Evolutionary conservation across 2,888 invertebrate species (phyloP).

Genomic region (Erebia ligea): DNA sequence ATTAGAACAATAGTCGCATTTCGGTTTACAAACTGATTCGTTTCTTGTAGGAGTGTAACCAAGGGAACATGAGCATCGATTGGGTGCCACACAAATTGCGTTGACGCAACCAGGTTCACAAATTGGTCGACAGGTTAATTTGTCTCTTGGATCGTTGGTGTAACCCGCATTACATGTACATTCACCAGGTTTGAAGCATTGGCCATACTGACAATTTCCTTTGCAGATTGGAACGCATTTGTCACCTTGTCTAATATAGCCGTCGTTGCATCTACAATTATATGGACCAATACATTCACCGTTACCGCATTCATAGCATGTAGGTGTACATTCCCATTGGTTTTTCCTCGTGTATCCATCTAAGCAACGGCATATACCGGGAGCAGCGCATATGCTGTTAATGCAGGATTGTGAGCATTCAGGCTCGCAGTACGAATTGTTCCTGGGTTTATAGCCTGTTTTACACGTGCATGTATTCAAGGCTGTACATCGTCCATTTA

Average conservation of each 20-base stretch:
- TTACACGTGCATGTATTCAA: slow-evolving; percentile 61
- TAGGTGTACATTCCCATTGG: slow-evolving; percentile 39
- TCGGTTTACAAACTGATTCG: slow-evolving; percentile 40
- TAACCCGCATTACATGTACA: slow-evolving; percentile 56
- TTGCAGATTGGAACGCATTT: slow-evolving; percentile 34
- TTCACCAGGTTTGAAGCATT: slow-evolving; percentile 52
- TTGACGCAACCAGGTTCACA: slow-evolving; percentile 46
- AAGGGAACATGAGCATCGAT: slow-evolving; percentile 45
- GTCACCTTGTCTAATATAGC: slow-evolving; percentile 40
- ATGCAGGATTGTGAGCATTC: slow-evolving; percentile 50
- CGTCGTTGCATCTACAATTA: slow-evolving; percentile 53
- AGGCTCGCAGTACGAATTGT: slow-evolving; percentile 41
- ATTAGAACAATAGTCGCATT: slow-evolving; percentile 46
- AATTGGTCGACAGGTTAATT: slow-evolving; percentile 42
- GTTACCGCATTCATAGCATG: slow-evolving; percentile 44
- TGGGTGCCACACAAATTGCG: slow-evolving; percentile 47
- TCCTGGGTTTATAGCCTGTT: slow-evolving; percentile 45
- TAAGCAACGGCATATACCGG: slow-evolving; percentile 63
- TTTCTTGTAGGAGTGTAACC: slow-evolving; percentile 42
- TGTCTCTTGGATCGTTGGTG: slow-evolving; percentile 25
- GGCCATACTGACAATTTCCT: slow-evolving; percentile 55
- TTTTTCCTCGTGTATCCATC: slow-evolving; percentile 55
- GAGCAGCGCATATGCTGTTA: slow-evolving; percentile 63
- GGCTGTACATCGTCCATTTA: slow-evolving; percentile 52
- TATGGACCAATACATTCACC: slow-evolving; percentile 62